Percentiles rank a stretch among this genome's conserved stretches.
Conservation (phyloP, 1,140 invertebrate species). For the Cheumatopsyche charites region DNA sequence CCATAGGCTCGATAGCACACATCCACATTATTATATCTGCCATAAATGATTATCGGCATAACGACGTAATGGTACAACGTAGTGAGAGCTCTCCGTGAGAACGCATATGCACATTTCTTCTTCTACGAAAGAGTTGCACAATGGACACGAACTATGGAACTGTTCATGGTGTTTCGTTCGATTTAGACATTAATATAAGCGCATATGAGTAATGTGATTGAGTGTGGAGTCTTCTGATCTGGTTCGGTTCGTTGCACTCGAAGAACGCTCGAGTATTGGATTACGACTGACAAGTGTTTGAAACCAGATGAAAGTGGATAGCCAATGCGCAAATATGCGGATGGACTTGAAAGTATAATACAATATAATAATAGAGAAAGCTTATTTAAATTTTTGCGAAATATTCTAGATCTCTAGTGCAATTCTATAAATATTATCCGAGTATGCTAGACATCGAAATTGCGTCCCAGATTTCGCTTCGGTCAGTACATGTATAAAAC, state of each 20-base stretch:
- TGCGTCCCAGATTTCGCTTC: too few species aligned
- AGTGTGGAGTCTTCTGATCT: too few species aligned
- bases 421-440: too few species aligned
- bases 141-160: slow-evolving; percentile 1
- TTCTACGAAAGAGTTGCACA: slow-evolving; percentile 17
- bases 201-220: too few species aligned
- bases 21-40: slow-evolving; percentile 19
- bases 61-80: slow-evolving; percentile 15
- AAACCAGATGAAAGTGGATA: slow-evolving; percentile 35
- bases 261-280: slow-evolving; percentile 29
- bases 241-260: too few species aligned
- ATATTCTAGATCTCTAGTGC: too few species aligned
- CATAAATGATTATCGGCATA: slow-evolving; percentile 27
- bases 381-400: too few species aligned
- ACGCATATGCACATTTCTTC: background rate
- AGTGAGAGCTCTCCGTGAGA: background rate
- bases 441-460: too few species aligned
- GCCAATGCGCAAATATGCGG: slow-evolving; percentile 26
- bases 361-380: too few species aligned
- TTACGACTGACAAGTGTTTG: slow-evolving; percentile 33
- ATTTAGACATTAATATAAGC: too few species aligned
- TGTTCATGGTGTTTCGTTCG: too few species aligned
- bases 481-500: too few species aligned
- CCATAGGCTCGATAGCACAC: slow-evolving; percentile 7
- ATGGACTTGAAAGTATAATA: slow-evolving; percentile 16